Conservation (phyloP, 2,797 vertebrate species). For the Bryconaethiops microstoma region DNA sequence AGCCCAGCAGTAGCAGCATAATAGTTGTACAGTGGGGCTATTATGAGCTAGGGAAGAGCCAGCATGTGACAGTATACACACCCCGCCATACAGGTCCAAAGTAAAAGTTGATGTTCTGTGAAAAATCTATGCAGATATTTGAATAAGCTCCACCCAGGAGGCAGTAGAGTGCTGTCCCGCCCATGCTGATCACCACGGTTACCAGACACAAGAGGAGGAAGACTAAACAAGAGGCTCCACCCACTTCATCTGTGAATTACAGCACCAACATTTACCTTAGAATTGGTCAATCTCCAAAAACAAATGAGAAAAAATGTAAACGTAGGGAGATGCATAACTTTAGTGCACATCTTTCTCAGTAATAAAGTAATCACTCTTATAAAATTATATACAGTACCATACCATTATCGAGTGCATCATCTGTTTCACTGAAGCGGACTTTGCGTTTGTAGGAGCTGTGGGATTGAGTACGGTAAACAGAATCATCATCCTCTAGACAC, state of each 20-base stretch:
- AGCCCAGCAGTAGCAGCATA: not conserved
- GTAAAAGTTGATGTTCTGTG: slow-evolving; percentile 90
- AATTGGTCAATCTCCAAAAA: not conserved
- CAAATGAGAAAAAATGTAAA: not conserved
- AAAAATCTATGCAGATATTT: slow-evolving; percentile 91
- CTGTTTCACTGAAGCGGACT: slow-evolving; percentile 92
- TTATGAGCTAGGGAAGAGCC: slow-evolving; percentile 81
- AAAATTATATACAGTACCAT: slow-evolving; percentile 62
- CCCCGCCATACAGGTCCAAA: slow-evolving; percentile 77
- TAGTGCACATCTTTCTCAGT: not conserved
- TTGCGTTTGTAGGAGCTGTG: slow-evolving; percentile 83
- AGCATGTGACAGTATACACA: slow-evolving; percentile 82
- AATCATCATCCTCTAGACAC: slow-evolving; percentile 75
- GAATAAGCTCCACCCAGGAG: slow-evolving; percentile 87
- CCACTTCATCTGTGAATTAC: slow-evolving; percentile 84
- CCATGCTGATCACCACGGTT: slow-evolving; percentile 92
- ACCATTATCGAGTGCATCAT: slow-evolving; percentile 89
- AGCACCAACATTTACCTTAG: not conserved
- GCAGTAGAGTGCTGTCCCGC: slow-evolving; percentile 93
- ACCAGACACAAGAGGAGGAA: slow-evolving; percentile 89
- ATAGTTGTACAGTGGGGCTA: not conserved
- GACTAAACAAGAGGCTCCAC: slow-evolving; percentile 89
- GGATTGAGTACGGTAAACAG: slow-evolving; percentile 60
- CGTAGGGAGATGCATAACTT: not conserved
- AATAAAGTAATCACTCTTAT: not conserved